Evolutionary conservation across 1,140 invertebrate species (phyloP).

Genomic region (Megalopta genalis): DNA sequence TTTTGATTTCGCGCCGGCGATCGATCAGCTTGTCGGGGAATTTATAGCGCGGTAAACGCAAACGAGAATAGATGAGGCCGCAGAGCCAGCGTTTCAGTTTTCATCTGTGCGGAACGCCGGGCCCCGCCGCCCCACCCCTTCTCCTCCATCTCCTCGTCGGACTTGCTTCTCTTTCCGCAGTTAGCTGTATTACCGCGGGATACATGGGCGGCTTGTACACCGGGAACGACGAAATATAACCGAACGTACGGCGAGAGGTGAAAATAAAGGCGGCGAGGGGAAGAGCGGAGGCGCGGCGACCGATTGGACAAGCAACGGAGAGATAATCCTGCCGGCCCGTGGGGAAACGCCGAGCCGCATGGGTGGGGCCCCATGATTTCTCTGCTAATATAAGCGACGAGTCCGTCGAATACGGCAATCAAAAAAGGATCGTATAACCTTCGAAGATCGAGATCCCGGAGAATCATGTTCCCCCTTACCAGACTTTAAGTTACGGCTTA

Average conservation of each 20-base stretch:
- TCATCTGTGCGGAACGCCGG: constrained; percentile 16
- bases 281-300: background rate
- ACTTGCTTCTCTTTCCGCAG: background rate
- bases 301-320: constrained; percentile 10
- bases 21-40: constrained; percentile 34
- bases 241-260: background rate
- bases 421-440: constrained; percentile 70
- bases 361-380: constrained; percentile 27
- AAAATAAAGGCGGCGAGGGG: background rate
- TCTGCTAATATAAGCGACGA: constrained; percentile 31
- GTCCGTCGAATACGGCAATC: constrained; percentile 61
- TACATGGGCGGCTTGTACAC: background rate
- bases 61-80: constrained; percentile 48
- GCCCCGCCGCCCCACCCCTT: no score
- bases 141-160: no score
- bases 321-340: constrained; percentile 5
- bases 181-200: constrained; percentile 26
- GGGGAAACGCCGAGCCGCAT: constrained; percentile 17
- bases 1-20: constrained; percentile 34
- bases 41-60: constrained; percentile 40
- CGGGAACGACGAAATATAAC: constrained; percentile 22
- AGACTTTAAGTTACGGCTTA: constrained; percentile 66
- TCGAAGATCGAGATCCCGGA: constrained; percentile 31
- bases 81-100: constrained; percentile 43
- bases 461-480: constrained; percentile 37